Percentiles rank a stretch among this genome's conserved stretches.
Evolutionary conservation across 1,140 invertebrate genomes (phyloP).

Genomic region (Tribolium madens): DNA sequence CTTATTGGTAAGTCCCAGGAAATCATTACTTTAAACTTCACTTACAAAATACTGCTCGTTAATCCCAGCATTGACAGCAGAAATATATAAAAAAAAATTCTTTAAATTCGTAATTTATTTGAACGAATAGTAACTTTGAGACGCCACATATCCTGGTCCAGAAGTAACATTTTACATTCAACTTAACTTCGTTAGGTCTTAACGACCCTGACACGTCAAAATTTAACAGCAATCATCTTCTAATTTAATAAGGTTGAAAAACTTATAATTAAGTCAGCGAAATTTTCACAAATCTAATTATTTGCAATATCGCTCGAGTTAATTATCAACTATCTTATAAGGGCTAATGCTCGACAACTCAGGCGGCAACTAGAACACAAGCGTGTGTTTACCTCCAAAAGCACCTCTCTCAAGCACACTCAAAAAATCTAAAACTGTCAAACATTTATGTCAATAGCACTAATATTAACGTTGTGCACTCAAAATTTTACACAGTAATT

Average conservation of each 20-base stretch:
- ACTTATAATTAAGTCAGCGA: slow-evolving; percentile 34
- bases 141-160: too few relatives aligned
- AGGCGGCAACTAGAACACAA: not conserved
- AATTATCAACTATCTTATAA: slow-evolving; percentile 24
- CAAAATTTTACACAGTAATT: not conserved
- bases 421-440: not conserved
- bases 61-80: slow-evolving; percentile 14
- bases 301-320: slow-evolving; percentile 28
- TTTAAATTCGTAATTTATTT: not conserved
- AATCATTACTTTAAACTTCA: slow-evolving; percentile 26
- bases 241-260: slow-evolving; percentile 30
- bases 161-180: too few relatives aligned
- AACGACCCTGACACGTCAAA: slow-evolving; percentile 31
- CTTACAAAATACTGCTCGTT: slow-evolving; percentile 40
- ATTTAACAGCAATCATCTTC: slow-evolving; percentile 31
- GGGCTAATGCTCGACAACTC: slow-evolving; percentile 19
- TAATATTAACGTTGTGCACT: not conserved
- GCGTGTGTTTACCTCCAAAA: not conserved
- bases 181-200: slow-evolving; percentile 32
- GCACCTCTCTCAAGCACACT: not conserved
- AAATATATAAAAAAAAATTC: not conserved
- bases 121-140: too few relatives aligned
- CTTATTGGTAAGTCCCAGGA: slow-evolving; percentile 71
- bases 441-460: not conserved
- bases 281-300: slow-evolving; percentile 38